phyloP scores from a whole-genome alignment of 2,888 invertebrate genomes.

The Tetragonisca angustula region DNA sequence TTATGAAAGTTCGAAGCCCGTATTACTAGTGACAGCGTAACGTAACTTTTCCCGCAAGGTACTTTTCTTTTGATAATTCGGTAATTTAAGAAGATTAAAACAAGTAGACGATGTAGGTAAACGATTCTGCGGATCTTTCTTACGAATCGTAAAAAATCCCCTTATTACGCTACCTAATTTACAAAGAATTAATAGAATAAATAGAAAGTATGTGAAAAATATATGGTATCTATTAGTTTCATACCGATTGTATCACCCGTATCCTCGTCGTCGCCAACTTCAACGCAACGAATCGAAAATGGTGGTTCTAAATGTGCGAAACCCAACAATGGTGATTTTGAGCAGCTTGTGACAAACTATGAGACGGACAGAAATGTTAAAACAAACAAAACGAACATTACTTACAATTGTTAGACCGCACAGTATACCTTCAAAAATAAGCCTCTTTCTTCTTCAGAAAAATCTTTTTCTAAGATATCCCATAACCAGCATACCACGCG shows the following conservation, averaged over 20 bases:
- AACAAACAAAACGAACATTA: neutral
- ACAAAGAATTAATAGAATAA: constrained; percentile 34
- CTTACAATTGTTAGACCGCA: neutral
- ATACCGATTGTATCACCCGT: constrained; percentile 93
- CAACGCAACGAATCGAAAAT: constrained; percentile 99
- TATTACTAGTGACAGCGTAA: constrained; percentile 98
- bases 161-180: constrained; percentile 95
- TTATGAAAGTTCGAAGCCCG: constrained; percentile 99
- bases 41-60: constrained; percentile 97
- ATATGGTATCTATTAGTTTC: constrained; percentile 21
- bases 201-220: neutral
- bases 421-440: constrained; percentile 94
- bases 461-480: constrained; percentile 98
- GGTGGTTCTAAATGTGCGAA: constrained; percentile 98
- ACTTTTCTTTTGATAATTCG: constrained; percentile 98
- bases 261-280: constrained; percentile 99
- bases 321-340: constrained; percentile 97
- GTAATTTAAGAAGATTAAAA: constrained; percentile 98
- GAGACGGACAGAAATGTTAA: constrained; percentile 39
- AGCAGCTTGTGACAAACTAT: constrained; percentile 97
- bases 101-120: constrained; percentile 99
- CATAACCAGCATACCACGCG: constrained; percentile 99
- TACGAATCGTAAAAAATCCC: constrained; percentile 98
- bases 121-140: constrained; percentile 96
- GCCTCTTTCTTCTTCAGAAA: constrained; percentile 94